Evolutionary conservation across 2,888 invertebrate species (phyloP).

Genomic region (Caradrina kadenii): DNA sequence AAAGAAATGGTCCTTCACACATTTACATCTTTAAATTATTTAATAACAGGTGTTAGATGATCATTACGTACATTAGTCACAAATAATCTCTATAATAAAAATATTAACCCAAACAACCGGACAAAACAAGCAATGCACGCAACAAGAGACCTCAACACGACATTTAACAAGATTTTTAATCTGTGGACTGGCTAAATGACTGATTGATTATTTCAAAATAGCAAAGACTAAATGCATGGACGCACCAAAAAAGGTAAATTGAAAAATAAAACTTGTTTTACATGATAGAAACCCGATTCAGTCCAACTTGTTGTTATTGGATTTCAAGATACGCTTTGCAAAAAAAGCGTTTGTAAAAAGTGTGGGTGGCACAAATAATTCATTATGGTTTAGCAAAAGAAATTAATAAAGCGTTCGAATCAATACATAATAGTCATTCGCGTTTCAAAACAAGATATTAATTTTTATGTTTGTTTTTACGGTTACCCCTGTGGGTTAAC

Average conservation of each 20-base stretch:
- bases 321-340: too few species aligned
- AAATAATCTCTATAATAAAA: constrained; percentile 26
- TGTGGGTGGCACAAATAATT: too few species aligned
- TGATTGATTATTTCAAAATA: constrained; percentile 8
- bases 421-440: too few species aligned
- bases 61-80: constrained; percentile 36
- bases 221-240: constrained; percentile 26
- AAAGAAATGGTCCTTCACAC: constrained; percentile 32
- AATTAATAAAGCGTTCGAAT: too few species aligned
- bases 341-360: too few species aligned
- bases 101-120: constrained; percentile 58
- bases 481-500: too few species aligned
- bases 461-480: too few species aligned
- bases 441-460: too few species aligned
- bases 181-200: constrained; percentile 26
- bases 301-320: too few species aligned
- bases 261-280: neutral
- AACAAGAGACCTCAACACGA: constrained; percentile 43
- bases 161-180: constrained; percentile 10
- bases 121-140: constrained; percentile 51
- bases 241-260: neutral
- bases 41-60: constrained; percentile 28
- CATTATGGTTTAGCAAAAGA: too few species aligned
- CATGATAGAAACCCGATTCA: too few species aligned
- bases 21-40: constrained; percentile 47